Evolutionary conservation across 2,113 vertebrate species (phyloP), one percentile per base, ranked within the genome.

Genomic region (Grammomys surdaster): DNA sequence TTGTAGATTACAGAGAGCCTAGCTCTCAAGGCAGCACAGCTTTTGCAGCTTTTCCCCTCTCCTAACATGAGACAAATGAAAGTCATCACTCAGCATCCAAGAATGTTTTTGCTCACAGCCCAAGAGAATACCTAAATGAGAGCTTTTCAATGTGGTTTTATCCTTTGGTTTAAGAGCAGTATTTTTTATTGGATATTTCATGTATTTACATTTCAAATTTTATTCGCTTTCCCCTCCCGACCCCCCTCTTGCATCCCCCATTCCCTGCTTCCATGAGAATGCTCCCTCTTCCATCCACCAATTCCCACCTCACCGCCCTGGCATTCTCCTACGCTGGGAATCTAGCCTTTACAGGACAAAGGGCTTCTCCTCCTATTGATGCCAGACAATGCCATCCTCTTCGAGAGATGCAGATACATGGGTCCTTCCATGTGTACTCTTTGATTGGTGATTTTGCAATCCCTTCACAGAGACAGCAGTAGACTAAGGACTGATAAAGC

Each of bases 101-200:
- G 56, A 90, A 92, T 36, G 26, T 82, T 63, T 95, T 95, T 94
- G 56, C 80, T 93, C 80, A 76, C 95, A 93, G 80, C 75, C 60
- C 88, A 90, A 58, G 84, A 92, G 90, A 85, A 97, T 88, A 86
- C 40, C 90, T 87, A 96, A 96, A 67, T 65, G 82, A 97, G 90
- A 89, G 72, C 56, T 93, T 87, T 95, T 92, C 90, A 93, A 72
- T 75, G 80, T 75, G 89, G 89, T 95, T 95, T 97, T 80, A 92
- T 90, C 56, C 77, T 94, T 92, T 1, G 2, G 86, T 96, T 96
- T 91, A 92, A 69, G 82, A 95, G 93, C 95, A 94, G 78, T 48
- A 82, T 48, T 94, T 67, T 63, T 63, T 24, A 63, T 63, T 63
- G 60, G 60, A 24, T 63, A 63, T 8, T 63, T 63, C 24, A 24